These are phyloP conservation scores for Drosophila tropicalis DNA, from an alignment of 1,140 invertebrate genomes.

Conservation along the genomic window DNA sequence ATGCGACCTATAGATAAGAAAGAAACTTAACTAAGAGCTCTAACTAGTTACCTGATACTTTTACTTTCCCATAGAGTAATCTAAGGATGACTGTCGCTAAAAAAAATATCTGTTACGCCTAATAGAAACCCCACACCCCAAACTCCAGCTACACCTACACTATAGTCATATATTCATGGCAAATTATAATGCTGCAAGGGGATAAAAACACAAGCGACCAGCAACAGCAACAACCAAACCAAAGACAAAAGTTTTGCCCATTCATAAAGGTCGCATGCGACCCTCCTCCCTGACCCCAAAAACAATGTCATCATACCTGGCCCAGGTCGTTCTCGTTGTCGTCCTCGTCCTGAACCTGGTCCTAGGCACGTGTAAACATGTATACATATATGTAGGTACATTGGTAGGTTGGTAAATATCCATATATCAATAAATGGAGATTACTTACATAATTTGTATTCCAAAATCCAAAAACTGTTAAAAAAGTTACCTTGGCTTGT, in stretches of 20 bases:
- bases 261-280: slow-evolving; percentile 69
- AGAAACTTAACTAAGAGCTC: neutral
- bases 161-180: slow-evolving; percentile 72
- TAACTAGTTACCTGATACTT: neutral
- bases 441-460: slow-evolving; percentile 81
- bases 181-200: slow-evolving; percentile 72
- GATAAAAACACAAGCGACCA: slow-evolving; percentile 41
- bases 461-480: slow-evolving; percentile 80
- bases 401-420: slow-evolving; percentile 24
- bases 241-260: slow-evolving; percentile 69
- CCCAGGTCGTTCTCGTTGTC: slow-evolving; percentile 19
- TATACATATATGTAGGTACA: slow-evolving; percentile 1
- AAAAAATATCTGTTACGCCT: slow-evolving; percentile 1
- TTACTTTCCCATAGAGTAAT: neutral
- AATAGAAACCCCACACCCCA: slow-evolving; percentile 3
- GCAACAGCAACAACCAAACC: slow-evolving; percentile 27
- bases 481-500: slow-evolving; percentile 68
- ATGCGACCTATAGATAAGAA: neutral
- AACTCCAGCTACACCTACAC: slow-evolving; percentile 30
- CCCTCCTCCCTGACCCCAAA: slow-evolving; percentile 22
- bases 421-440: slow-evolving; percentile 77
- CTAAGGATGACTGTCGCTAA: neutral
- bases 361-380: neutral
- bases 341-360: slow-evolving; percentile 43
- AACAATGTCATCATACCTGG: slow-evolving; percentile 30